These are phyloP conservation scores for Bombyx huttoni DNA, from an alignment of 2,888 invertebrate genomes.

Conservation along the genomic window DNA sequence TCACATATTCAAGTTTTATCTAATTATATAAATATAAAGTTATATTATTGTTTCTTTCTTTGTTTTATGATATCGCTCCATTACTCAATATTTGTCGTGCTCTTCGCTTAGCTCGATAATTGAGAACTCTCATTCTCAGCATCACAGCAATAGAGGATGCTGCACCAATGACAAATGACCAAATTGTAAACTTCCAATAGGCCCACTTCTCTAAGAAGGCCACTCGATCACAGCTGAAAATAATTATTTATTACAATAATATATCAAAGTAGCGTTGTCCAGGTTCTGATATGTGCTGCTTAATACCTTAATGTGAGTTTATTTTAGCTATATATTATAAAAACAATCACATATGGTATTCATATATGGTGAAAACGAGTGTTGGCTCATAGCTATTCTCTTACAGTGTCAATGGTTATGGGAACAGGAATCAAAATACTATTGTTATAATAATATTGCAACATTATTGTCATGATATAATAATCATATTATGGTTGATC, in stretches of 20 bases:
- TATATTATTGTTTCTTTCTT: background rate
- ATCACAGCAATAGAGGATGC: slow-evolving; percentile 77
- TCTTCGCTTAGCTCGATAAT: slow-evolving; percentile 76
- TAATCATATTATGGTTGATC: no score
- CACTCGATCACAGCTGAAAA: slow-evolving; percentile 85
- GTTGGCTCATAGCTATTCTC: no score
- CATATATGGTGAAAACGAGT: no score
- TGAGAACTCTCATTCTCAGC: slow-evolving; percentile 76
- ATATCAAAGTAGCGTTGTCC: background rate
- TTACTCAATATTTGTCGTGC: slow-evolving; percentile 81
- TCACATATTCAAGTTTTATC: background rate
- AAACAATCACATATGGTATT: no score
- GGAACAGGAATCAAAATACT: no score
- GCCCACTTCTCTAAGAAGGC: slow-evolving; percentile 87
- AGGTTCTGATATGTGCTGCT: no score
- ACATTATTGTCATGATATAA: no score
- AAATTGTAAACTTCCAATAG: slow-evolving; percentile 87
- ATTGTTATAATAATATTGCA: no score
- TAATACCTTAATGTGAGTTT: no score
- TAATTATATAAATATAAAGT: background rate
- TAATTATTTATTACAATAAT: slow-evolving; percentile 3
- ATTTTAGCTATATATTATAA: no score
- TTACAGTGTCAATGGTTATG: no score
- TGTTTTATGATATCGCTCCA: slow-evolving; percentile 50
- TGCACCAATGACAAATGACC: slow-evolving; percentile 76